Conservation (phyloP, 2,888 invertebrate species). For the Nomada hirtipes region DNA sequence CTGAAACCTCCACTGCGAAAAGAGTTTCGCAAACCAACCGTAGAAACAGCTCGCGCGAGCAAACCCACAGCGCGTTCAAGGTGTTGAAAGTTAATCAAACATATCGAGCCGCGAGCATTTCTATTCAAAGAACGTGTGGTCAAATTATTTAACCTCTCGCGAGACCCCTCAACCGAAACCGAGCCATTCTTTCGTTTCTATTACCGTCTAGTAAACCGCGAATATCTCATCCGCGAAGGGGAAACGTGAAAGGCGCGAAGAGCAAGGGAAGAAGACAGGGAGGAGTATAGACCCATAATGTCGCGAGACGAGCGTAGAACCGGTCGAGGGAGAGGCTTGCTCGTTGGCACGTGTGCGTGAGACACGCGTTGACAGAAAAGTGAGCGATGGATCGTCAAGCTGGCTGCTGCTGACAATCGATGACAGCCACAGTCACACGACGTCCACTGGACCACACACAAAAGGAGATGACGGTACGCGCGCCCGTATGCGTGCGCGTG, state of each 20-base stretch:
- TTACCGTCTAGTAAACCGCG: conserved; percentile 8
- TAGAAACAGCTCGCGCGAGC: background rate
- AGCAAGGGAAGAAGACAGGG: conserved; percentile 14
- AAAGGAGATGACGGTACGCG: conserved; percentile 48
- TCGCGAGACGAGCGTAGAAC: conserved; percentile 64
- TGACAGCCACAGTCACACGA: conserved; percentile 71
- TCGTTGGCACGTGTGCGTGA: conserved; percentile 48
- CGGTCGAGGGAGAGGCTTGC: conserved; percentile 63
- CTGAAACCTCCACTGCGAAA: no score
- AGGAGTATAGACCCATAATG: conserved; percentile 49
- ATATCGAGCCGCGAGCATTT: background rate
- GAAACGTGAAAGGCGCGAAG: background rate
- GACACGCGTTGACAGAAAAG: conserved; percentile 68
- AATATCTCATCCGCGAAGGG: conserved; percentile 14
- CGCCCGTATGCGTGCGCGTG: conserved; percentile 17
- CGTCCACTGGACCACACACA: conserved; percentile 69
- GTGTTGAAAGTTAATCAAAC: background rate
- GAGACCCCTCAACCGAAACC: background rate
- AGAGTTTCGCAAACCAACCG: background rate
- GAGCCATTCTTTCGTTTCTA: background rate
- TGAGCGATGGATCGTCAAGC: conserved; percentile 77
- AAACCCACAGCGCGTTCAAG: background rate
- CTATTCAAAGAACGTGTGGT: background rate
- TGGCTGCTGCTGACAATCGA: conserved; percentile 72
- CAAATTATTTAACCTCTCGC: conserved; percentile 2